These are phyloP conservation scores for Endotricha flammealis DNA, from an alignment of 2,888 invertebrate genomes.

Conservation along the genomic window DNA sequence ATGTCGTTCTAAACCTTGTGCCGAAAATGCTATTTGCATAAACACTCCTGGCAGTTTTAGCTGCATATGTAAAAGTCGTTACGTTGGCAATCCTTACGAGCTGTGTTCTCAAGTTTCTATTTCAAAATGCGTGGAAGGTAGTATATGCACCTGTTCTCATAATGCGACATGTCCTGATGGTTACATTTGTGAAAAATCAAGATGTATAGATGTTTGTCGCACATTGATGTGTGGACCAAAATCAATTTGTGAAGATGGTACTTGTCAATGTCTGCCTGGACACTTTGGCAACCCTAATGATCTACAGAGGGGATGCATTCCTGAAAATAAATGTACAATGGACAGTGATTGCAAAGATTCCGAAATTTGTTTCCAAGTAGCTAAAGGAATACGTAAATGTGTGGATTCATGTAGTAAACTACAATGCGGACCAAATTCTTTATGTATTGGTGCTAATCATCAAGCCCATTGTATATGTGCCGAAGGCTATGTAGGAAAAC, in stretches of 20 bases:
- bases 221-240: conserved; percentile 88
- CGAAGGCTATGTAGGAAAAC: conserved; percentile 89
- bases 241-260: conserved; percentile 88
- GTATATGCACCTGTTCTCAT: conserved; percentile 83
- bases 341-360: conserved; percentile 89
- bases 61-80: conserved; percentile 91
- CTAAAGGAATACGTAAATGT: conserved; percentile 87
- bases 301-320: conserved; percentile 82
- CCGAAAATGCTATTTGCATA: conserved; percentile 91
- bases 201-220: conserved; percentile 87
- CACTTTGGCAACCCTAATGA: conserved; percentile 87
- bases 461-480: conserved; percentile 91
- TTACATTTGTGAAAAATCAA: conserved; percentile 84
- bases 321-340: conserved; percentile 86
- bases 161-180: conserved; percentile 87
- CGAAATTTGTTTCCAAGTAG: conserved; percentile 92
- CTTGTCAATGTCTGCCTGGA: conserved; percentile 88
- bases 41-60: conserved; percentile 93
- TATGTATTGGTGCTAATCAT: conserved; percentile 91
- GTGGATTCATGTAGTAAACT: conserved; percentile 91
- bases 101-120: conserved; percentile 86
- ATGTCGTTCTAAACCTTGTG: conserved; percentile 88
- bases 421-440: conserved; percentile 93
- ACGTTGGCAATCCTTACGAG: conserved; percentile 91
- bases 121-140: conserved; percentile 83